These are phyloP conservation scores for Perizoma affinitatum DNA, from an alignment of 2,888 invertebrate species.

Conservation along the genomic window DNA sequence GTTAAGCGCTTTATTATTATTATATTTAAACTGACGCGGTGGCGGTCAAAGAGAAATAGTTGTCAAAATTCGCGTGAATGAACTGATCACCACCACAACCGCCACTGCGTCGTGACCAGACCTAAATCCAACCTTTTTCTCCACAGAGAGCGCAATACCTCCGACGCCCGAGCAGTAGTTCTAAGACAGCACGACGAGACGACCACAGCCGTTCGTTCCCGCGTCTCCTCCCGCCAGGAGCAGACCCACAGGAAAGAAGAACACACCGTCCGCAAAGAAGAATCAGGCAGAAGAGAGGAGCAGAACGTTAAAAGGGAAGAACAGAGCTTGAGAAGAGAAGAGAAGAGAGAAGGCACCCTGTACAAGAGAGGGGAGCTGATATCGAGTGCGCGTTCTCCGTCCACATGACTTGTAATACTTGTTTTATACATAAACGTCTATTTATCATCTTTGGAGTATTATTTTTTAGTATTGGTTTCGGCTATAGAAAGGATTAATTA, in stretches of 20 bases:
- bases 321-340: conserved; percentile 51
- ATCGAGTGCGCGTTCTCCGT: conserved; percentile 87
- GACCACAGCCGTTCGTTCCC: conserved; percentile 83
- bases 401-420: conserved; percentile 69
- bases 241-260: conserved; percentile 43
- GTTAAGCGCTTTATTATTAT: too few species aligned
- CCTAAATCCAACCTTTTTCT: too few species aligned
- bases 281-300: conserved; percentile 74
- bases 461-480: conserved; percentile 27
- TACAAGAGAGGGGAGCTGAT: conserved; percentile 93
- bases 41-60: too few species aligned
- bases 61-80: too few species aligned
- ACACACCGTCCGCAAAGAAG: conserved; percentile 40
- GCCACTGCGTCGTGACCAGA: too few species aligned
- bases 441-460: conserved; percentile 66
- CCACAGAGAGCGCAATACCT: conserved; percentile 77
- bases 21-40: too few species aligned
- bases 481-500: too few species aligned
- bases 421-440: conserved; percentile 80
- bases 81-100: too few species aligned
- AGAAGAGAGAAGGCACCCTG: conserved; percentile 71
- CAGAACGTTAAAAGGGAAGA: conserved; percentile 46
- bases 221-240: conserved; percentile 53
- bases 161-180: conserved; percentile 70
- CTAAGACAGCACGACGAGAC: conserved; percentile 76